phyloP scores from a whole-genome alignment of 2,797 vertebrate species.

The Aphelocoma californica region DNA sequence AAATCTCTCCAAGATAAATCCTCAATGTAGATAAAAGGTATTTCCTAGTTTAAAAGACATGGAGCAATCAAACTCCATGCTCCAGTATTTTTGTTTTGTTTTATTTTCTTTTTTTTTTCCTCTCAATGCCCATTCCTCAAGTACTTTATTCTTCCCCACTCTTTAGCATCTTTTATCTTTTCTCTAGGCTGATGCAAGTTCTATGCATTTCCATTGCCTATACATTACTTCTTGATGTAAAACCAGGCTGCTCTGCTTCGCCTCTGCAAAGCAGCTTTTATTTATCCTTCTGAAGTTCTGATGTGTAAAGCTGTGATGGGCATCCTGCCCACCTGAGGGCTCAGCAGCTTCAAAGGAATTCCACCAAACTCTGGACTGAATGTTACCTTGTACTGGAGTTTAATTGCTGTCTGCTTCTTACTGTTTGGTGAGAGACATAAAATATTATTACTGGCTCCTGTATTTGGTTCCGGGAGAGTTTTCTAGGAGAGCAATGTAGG shows the following conservation, averaged over 20 bases:
- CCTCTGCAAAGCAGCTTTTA: neutral
- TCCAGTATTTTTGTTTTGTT: neutral
- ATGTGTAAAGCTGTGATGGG: neutral
- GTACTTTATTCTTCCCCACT: neutral
- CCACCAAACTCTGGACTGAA: neutral
- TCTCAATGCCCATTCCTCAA: neutral
- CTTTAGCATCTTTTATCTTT: neutral
- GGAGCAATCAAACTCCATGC: rapidly evolving
- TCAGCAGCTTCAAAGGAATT: neutral
- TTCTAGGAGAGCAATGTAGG: neutral
- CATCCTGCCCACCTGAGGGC: neutral
- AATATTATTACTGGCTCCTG: neutral
- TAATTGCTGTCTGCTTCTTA: neutral
- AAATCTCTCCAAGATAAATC: neutral
- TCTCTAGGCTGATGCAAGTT: neutral
- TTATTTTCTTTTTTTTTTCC: neutral
- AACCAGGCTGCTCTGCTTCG: neutral
- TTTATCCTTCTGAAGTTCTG: neutral
- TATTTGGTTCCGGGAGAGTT: neutral
- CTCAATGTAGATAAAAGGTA: neutral
- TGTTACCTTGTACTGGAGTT: neutral
- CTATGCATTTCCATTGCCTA: neutral
- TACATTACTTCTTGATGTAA: neutral
- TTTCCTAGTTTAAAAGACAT: neutral
- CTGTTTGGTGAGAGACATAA: neutral